A percentile compares a stretch with the other conserved stretches of the same genome.
phyloP scores from a whole-genome alignment of 1,140 invertebrate genomes.

The Octopus sinensis region DNA sequence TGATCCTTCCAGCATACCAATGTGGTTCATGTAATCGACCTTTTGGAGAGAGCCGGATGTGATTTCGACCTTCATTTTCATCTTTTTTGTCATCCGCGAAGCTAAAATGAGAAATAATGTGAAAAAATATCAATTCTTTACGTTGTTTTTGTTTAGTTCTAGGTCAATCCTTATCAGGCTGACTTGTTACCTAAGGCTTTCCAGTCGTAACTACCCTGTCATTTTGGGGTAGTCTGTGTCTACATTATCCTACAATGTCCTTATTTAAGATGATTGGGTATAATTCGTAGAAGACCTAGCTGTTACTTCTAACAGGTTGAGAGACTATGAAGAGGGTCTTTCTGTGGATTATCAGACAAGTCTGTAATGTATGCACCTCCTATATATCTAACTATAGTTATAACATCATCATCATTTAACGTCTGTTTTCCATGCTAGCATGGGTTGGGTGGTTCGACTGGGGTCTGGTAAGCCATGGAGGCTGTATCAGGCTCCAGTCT shows the following conservation, averaged over 20 bases:
- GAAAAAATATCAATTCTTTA: not conserved
- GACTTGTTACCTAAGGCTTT: not conserved
- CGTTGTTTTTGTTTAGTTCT: not conserved
- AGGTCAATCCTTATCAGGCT: not conserved
- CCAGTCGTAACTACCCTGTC: not conserved
- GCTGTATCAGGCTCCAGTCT: too few relatives aligned
- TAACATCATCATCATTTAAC: too few relatives aligned
- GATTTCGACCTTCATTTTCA: slow-evolving; percentile 18
- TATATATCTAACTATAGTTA: too few relatives aligned
- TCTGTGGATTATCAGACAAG: too few relatives aligned
- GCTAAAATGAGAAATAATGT: not conserved
- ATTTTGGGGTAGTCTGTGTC: too few relatives aligned
- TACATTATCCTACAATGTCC: not conserved
- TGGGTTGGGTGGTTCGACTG: too few relatives aligned
- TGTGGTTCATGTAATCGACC: slow-evolving; percentile 25
- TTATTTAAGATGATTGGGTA: not conserved
- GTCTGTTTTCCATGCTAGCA: too few relatives aligned
- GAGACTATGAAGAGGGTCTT: too few relatives aligned
- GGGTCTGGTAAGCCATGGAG: too few relatives aligned
- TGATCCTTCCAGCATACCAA: slow-evolving; percentile 35
- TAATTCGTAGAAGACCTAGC: too few relatives aligned
- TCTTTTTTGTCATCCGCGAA: not conserved
- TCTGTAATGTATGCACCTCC: too few relatives aligned
- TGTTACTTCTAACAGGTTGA: too few relatives aligned
- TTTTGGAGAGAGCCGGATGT: slow-evolving; percentile 24